A percentile compares a stretch with the other conserved stretches of the same genome.
These are phyloP conservation scores for Bovichtus variegatus DNA, from an alignment of 2,797 vertebrate species.

Conservation along the genomic window DNA sequence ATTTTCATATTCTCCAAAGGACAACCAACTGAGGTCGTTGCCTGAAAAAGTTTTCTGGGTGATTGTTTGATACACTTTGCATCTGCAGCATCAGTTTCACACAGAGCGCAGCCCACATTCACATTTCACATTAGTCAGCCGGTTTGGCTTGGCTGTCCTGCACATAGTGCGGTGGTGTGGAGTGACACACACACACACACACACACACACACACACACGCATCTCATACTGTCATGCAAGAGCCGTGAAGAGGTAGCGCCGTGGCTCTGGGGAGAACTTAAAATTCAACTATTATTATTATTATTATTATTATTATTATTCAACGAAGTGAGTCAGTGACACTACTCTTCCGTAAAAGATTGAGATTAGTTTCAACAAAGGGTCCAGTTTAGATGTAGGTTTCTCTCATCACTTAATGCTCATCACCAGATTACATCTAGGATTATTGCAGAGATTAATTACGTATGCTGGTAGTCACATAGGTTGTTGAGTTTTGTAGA, in stretches of 20 bases:
- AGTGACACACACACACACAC: constrained; percentile 40
- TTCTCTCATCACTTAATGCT: constrained; percentile 38
- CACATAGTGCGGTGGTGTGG: constrained; percentile 54
- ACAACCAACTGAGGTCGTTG: constrained; percentile 2
- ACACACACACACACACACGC: constrained; percentile 12
- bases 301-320: constrained; percentile 59
- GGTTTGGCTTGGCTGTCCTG: constrained; percentile 39
- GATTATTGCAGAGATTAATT: constrained; percentile 19
- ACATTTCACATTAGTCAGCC: constrained; percentile 63
- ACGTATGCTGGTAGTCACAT: not conserved
- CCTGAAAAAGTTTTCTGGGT: constrained; percentile 23
- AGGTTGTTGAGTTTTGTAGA: constrained; percentile 24
- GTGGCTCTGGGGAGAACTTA: constrained; percentile 44
- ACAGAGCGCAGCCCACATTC: constrained; percentile 57
- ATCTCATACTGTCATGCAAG: constrained; percentile 39
- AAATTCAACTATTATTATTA: constrained; percentile 56
- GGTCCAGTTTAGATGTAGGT: constrained; percentile 32
- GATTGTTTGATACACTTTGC: constrained; percentile 21
- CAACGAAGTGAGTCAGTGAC: constrained; percentile 44
- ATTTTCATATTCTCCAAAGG: constrained; percentile 28
- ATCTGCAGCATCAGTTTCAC: constrained; percentile 60
- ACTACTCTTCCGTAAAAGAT: constrained; percentile 36
- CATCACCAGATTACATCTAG: constrained; percentile 21
- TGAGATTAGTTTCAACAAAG: constrained; percentile 48
- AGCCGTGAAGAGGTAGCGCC: constrained; percentile 38